Base-by-base conservation (phyloP, 2,888 invertebrate genomes). In the Andricus quercusramuli region DNA sequence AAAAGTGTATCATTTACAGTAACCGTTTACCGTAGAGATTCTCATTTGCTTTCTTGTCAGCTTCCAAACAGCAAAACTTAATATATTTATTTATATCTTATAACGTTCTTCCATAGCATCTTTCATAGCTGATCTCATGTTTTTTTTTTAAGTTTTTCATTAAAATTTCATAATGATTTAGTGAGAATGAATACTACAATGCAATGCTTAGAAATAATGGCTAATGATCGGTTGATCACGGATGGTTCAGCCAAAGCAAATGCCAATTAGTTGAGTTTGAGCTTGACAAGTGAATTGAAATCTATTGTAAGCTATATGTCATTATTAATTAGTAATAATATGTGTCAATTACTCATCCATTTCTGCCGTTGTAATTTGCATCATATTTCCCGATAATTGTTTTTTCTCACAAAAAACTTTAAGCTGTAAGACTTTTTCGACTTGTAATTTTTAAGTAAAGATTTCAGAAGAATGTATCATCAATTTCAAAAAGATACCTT, bases 281-380 rank as follows among this genome's bases (percentile, higher is more conserved):
- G 22, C 25, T 22, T 51, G 22, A 47, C 25, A 20, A 70, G 29
- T 29, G 51, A 70, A 51, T n/a, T 29, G 70, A 47, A 70, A 51
- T 51, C 47, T 70, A 70, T 70, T 70, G 47, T 51, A 47, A 70
- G 51, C 51, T n/a, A 56, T 56, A 56, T 56, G 56, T 22, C 56
- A 3, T 56, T 56, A n/a, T 9, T 56, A 9, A n/a, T 56, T 56
- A 56, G 56, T 56, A 11, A 20, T n/a, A 11, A 20, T n/a, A 56
- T n/a, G 9, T 56, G 56, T 56, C 17, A 11, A 56, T 56, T 56
- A 22, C 11, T 2, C n/a, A 11, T 56, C 11, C 6, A 22, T 56
- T 22, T 3, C n/a, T 22, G 22, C 22, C 56, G 11, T 11, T 51
- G 2, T 11, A 56, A 56, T 22, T 56, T 56, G n/a, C 3, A n/a